phyloP scores from a whole-genome alignment of 2,888 invertebrate species.

The Drosophila eohydei region DNA sequence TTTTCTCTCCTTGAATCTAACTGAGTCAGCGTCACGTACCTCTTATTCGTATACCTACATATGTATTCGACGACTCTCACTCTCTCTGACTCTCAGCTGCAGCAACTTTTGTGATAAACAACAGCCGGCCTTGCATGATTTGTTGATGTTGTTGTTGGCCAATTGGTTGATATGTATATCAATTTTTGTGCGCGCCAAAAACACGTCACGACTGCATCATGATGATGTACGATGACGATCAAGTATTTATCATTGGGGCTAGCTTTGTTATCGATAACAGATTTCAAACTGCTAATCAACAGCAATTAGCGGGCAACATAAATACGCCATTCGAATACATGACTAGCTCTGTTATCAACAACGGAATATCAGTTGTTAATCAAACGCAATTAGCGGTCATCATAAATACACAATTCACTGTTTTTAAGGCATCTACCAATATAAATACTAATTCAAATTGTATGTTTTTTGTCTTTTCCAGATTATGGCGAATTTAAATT shows the following conservation, averaged over 20 bases:
- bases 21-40: conserved; percentile 35
- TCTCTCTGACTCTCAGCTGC: conserved; percentile 10
- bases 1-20: conserved; percentile 32
- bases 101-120: conserved; percentile 34
- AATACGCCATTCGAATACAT: conserved; percentile 1
- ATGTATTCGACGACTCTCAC: conserved; percentile 9
- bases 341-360: conserved; percentile 5
- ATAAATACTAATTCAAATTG: not conserved
- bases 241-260: not conserved
- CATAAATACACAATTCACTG: conserved; percentile 1
- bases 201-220: conserved; percentile 26
- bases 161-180: conserved; percentile 26
- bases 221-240: conserved; percentile 21
- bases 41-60: not conserved
- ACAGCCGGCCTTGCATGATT: conserved; percentile 43
- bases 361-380: not conserved
- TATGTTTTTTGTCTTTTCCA: conserved; percentile 68
- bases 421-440: not conserved
- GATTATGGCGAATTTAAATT: conserved; percentile 97
- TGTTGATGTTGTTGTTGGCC: conserved; percentile 37
- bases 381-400: conserved; percentile 9
- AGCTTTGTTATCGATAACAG: conserved; percentile 10
- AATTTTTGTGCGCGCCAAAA: conserved; percentile 45
- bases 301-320: conserved; percentile 8
- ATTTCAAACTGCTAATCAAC: conserved; percentile 2